Conservation (phyloP, 1,140 invertebrate genomes). For the Elymnias hypermnestra region DNA sequence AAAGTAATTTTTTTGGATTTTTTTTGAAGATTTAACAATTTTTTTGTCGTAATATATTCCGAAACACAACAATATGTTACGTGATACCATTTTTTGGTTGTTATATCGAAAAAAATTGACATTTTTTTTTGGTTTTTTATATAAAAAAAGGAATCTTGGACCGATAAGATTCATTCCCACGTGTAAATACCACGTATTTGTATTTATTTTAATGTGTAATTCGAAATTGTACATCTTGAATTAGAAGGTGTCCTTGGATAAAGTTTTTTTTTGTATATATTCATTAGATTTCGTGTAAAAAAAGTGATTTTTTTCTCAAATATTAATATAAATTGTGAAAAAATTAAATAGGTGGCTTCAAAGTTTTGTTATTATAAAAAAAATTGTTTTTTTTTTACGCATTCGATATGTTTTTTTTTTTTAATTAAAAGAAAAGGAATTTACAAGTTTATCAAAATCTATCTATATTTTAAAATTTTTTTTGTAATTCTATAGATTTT, state of each 20-base stretch:
- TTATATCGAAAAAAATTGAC: not conserved
- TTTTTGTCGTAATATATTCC: not conserved
- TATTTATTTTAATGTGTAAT: conserved; percentile 37
- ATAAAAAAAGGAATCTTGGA: conserved; percentile 4
- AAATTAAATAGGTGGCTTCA: too few species aligned
- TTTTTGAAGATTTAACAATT: not conserved
- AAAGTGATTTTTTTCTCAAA: too few species aligned
- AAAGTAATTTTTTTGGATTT: not conserved
- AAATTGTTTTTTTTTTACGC: too few species aligned
- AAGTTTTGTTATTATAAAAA: too few species aligned
- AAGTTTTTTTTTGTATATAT: not conserved
- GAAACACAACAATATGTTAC: too few species aligned
- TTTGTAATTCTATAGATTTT: too few species aligned
- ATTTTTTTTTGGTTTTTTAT: not conserved
- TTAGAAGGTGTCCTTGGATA: conserved; percentile 8
- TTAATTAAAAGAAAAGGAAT: too few species aligned
- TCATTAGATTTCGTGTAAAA: not conserved
- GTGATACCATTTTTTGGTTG: not conserved
- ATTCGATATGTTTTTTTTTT: too few species aligned
- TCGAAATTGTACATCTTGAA: conserved; percentile 29
- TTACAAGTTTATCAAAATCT: too few species aligned
- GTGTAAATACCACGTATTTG: conserved; percentile 59
- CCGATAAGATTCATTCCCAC: conserved; percentile 52
- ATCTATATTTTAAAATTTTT: too few species aligned
- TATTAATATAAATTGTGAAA: too few species aligned